Evolutionary conservation across 2,113 vertebrate species (phyloP).

Genomic region (Hyperopisus bebe): DNA sequence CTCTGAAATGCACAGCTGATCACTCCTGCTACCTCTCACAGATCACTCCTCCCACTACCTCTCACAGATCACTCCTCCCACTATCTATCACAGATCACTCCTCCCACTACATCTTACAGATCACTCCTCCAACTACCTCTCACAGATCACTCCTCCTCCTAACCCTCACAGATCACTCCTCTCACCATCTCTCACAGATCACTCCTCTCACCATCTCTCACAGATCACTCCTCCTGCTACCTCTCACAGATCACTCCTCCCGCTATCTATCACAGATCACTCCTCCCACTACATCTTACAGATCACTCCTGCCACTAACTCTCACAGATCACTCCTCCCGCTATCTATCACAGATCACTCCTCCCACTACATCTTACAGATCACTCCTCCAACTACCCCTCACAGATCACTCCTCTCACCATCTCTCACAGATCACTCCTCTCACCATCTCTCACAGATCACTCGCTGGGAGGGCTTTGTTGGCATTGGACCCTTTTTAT

Average conservation of each 20-base stretch:
- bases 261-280: neutral
- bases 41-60: neutral
- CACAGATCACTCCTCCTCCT: neutral
- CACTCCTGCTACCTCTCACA: neutral
- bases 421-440: neutral
- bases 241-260: neutral
- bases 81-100: too few species aligned
- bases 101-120: neutral
- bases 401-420: neutral
- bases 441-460: neutral
- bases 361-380: neutral
- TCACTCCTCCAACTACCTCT: neutral
- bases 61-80: too few species aligned
- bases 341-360: too few species aligned
- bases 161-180: neutral
- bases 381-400: neutral
- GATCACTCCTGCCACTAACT: fast-evolving
- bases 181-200: neutral
- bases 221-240: fast-evolving
- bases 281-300: neutral
- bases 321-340: too few species aligned
- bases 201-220: neutral
- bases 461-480: neutral
- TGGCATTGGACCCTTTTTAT: neutral
- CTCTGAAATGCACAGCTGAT: neutral